These are phyloP conservation scores for Solea senegalensis DNA, from an alignment of 2,113 vertebrate genomes.

Conservation along the genomic window DNA sequence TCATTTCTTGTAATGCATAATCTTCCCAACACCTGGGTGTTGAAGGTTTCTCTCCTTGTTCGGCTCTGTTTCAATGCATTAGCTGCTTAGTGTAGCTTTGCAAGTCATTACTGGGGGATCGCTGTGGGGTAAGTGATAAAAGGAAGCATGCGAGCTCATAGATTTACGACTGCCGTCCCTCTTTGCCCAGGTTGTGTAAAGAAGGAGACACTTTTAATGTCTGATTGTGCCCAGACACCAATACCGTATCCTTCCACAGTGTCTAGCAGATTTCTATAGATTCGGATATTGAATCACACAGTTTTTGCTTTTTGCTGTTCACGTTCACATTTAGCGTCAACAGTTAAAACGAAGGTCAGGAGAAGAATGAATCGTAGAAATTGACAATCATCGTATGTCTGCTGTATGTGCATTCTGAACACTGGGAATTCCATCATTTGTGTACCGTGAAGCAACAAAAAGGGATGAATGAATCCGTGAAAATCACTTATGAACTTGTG, in stretches of 20 bases:
- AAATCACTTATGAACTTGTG: not conserved
- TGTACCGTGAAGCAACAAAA: not conserved
- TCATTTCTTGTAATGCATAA: not conserved
- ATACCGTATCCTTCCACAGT: constrained; percentile 7
- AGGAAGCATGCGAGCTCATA: constrained; percentile 46
- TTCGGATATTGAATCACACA: not conserved
- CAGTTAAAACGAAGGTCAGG: too few relatives aligned
- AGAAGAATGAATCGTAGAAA: not conserved
- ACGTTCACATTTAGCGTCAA: too few relatives aligned
- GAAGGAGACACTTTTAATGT: constrained; percentile 57
- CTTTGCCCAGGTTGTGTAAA: constrained; percentile 51
- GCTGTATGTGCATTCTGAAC: not conserved
- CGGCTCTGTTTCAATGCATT: constrained; percentile 34
- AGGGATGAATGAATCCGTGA: not conserved
- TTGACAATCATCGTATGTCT: not conserved
- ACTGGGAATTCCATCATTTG: too few relatives aligned
- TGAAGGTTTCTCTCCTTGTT: not conserved
- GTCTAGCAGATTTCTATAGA: not conserved
- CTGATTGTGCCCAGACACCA: constrained; percentile 45
- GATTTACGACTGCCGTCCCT: constrained; percentile 63
- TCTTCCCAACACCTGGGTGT: constrained; percentile 10
- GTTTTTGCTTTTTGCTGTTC: not conserved
- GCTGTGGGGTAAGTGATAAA: constrained; percentile 61
- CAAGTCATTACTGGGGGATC: constrained; percentile 51
- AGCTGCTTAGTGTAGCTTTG: constrained; percentile 47